phyloP scores from a whole-genome alignment of 2,113 vertebrate species.

The Ammodytes marinus region DNA sequence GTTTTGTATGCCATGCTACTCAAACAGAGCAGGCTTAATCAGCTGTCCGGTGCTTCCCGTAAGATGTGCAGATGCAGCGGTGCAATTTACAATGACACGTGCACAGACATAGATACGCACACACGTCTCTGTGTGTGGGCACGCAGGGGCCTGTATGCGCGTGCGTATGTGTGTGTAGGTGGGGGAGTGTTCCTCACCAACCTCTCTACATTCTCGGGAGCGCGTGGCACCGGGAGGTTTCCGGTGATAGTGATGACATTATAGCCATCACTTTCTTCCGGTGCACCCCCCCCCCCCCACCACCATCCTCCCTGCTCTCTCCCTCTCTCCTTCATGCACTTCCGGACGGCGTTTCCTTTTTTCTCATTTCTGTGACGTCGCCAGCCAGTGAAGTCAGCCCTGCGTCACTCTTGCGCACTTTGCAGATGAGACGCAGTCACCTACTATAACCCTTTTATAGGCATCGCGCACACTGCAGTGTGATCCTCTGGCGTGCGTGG shows the following conservation, averaged over 20 bases:
- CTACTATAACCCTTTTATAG: constrained; percentile 84
- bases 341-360: constrained; percentile 77
- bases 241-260: constrained; percentile 78
- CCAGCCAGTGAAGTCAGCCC: constrained; percentile 76
- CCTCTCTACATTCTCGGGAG: constrained; percentile 49
- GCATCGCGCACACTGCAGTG: constrained; percentile 75
- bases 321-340: constrained; percentile 57
- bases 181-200: constrained; percentile 40
- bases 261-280: constrained; percentile 70
- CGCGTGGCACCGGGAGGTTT: constrained; percentile 76
- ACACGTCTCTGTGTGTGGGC: neutral
- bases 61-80: constrained; percentile 47
- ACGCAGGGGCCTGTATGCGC: neutral
- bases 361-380: constrained; percentile 78
- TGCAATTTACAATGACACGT: constrained; percentile 44
- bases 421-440: constrained; percentile 84
- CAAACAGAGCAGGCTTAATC: neutral
- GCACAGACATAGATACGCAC: constrained; percentile 19
- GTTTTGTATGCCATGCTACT: neutral
- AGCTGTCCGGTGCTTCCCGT: neutral
- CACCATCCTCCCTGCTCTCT: too few relatives aligned
- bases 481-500: constrained; percentile 53
- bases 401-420: constrained; percentile 87
- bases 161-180: neutral
- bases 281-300: constrained; percentile 16